Evolutionary conservation across 2,113 vertebrate genomes (phyloP), one percentile per base, ranked within the genome.

Genomic region (Callithrix jacchus): DNA sequence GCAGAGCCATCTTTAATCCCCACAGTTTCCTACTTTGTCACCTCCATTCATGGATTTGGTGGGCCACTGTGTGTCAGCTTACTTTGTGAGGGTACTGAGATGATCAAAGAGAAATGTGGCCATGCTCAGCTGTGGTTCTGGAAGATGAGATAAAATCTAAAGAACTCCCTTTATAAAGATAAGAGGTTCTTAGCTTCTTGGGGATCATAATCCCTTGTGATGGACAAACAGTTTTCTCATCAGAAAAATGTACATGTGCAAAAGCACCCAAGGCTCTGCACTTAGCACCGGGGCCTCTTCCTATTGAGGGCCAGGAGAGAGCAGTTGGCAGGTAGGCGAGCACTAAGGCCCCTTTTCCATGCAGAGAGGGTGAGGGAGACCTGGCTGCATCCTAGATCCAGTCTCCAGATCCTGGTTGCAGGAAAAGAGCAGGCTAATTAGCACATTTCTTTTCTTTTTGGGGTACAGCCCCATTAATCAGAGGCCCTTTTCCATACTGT

Each of bases 111-210:
- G n/a, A 35, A 91, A 32, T 21, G 45, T 89, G 27, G 3, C 21
- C 42, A 4, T 17, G 18, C 9, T 79, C 58, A 37, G 52, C 35
- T 37, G 56, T 61, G 45, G 21, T 92, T 92, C 76, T 61, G 40
- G 56, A 95, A 76, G 79, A 73, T 49, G 42, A 74, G 71, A 54
- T 27, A 84, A 80, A 84, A 76, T 71, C 64, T 6, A 30, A 92
- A 81, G 30, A 66, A 79, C 64, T 71, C 2, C 40, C 3, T 97
- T 91, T 58, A 40, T 49, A 37, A 93, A 56, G 68, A 49, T 52
- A 71, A 94, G 74, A 84, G 25, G 37, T 73, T 87, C 81, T 93
- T 89, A 81, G 80, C 23, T 94, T 79, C 83, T 52, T 61, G 45
- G 49, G 13, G 21, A 35, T 66, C 56, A 95, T n/a, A 93, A 79